Evolutionary conservation across 2,888 invertebrate genomes (phyloP), one percentile per base, ranked within the genome.

Genomic region (Herminia tarsipennalis): DNA sequence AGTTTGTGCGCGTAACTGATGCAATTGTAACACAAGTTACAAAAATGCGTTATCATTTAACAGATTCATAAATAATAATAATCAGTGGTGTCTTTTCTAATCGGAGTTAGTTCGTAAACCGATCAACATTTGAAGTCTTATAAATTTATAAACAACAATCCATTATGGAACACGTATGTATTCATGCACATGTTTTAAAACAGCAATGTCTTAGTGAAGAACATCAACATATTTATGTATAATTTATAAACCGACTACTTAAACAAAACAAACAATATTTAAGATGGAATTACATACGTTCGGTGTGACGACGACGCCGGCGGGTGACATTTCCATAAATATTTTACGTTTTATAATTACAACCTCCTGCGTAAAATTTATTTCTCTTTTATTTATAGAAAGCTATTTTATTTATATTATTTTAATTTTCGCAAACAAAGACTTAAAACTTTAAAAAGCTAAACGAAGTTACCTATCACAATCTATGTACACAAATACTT

Each of bases 151-250:
- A 25, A n/a, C n/a, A n/a, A n/a, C n/a, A n/a, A n/a, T n/a, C n/a
- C n/a, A n/a, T n/a, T n/a, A n/a, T n/a, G n/a, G n/a, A n/a, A n/a
- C n/a, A n/a, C n/a, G n/a, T n/a, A n/a, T 33, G 32, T 8, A 33
- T 33, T 33, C 21, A 33, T 33, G 32, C 32, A 33, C 20, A 33
- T 33, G 2, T 8, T 21, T 37, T 29, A 6, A 21, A 21, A 37
- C 25, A 25, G 13, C 13, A 24, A n/a, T 13, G n/a, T 6, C 14
- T 40, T 20, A 25, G 5, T 29, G n/a, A 13, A 24, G 9, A 6
- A n/a, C 3, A 25, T 5, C 4, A 40, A 9, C 18, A 25, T 10
- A 25, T 8, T 18, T 14, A 38, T 33, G 10, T 22, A 27, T 21
- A 33, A 12, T 22, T 14, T 17, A 5, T 16, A 16, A 34, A 8